phyloP scores from a whole-genome alignment of 2,888 invertebrate species.

The Odontomyia ornata region DNA sequence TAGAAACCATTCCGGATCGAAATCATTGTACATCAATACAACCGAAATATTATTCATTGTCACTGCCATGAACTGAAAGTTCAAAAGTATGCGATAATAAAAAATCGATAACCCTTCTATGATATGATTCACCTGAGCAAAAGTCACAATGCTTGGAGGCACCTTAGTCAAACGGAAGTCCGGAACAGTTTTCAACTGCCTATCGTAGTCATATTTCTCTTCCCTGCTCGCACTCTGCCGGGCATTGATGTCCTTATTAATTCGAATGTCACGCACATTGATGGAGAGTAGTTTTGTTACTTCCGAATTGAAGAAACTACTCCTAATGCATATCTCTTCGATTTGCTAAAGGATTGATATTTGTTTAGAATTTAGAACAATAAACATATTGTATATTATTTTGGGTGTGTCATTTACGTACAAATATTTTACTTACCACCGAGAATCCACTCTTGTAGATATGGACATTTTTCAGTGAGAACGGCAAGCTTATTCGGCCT shows the following conservation, averaged over 20 bases:
- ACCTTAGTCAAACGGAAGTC: slow-evolving; percentile 81
- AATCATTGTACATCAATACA: slow-evolving; percentile 69
- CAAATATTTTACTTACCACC: slow-evolving; percentile 69
- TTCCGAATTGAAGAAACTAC: slow-evolving; percentile 88
- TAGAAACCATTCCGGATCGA: slow-evolving; percentile 74
- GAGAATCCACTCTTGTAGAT: slow-evolving; percentile 82
- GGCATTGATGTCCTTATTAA: slow-evolving; percentile 77
- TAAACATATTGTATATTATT: not conserved
- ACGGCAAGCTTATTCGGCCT: slow-evolving; percentile 82
- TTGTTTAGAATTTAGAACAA: not conserved
- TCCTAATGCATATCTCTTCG: slow-evolving; percentile 83
- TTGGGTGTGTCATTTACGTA: not conserved
- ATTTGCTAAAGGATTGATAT: slow-evolving; percentile 72
- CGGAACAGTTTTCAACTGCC: slow-evolving; percentile 60
- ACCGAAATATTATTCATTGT: slow-evolving; percentile 79
- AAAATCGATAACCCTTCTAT: not conserved
- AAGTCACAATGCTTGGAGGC: slow-evolving; percentile 80
- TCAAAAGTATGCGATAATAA: not conserved
- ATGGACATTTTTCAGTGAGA: slow-evolving; percentile 81
- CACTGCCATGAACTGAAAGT: slow-evolving; percentile 80
- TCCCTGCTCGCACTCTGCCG: slow-evolving; percentile 55
- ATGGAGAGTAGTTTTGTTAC: slow-evolving; percentile 85
- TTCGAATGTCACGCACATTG: slow-evolving; percentile 80
- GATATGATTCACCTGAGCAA: slow-evolving; percentile 74
- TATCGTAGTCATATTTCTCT: slow-evolving; percentile 43